Base-by-base conservation (phyloP, 1,140 invertebrate genomes). In the Harpegnathos saltator region DNA sequence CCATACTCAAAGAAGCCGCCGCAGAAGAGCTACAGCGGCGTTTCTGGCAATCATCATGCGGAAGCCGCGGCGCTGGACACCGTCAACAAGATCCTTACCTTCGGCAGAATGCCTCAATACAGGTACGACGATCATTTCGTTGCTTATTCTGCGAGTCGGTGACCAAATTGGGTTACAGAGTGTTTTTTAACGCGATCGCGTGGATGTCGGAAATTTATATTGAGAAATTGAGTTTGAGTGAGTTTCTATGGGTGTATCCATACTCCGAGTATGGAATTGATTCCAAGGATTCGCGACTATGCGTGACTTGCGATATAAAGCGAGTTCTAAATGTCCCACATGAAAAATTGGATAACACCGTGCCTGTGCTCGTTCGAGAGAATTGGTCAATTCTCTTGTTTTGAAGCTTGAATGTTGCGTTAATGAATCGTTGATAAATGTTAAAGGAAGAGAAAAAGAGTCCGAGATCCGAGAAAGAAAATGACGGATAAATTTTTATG, bases 1-100 rank as follows among this genome's bases (percentile, higher is more conserved):
- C 97, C 97, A 50, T 98, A 98, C 94, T 95, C 96, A 89, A 98
- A 98, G 95, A 97, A 97, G 91, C 96, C 97, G 26, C 96, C 96
- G 82, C 95, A 96, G 68, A 98, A 97, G 94, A 96, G 95, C 88
- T 97, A 96, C 93, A 93, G 94, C 52, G 93, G 92, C 29, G 94
- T 96, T n/a, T 95, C 95, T 75, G 92, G 91, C 2, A 94, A 94
- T 75, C 93, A 93, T 82, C 94, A 95, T 89, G 96, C 97, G 90
- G 97, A 97, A 91, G 93, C 93, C 59, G 96, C 96, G 74, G 96
- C 96, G 29, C 93, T 97, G 89, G 97, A 98, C 89, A 96, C 95
- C 89, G 96, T 96, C 66, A 97, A 97, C 52, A 97, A 97, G 94
- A 96, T 97, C 89, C 96, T 98, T 74, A 96, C 96, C 77, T 97